Percentiles rank a stretch among this genome's conserved stretches.
phyloP scores from a whole-genome alignment of 2,888 invertebrate genomes.

The Eupithecia subumbrata region DNA sequence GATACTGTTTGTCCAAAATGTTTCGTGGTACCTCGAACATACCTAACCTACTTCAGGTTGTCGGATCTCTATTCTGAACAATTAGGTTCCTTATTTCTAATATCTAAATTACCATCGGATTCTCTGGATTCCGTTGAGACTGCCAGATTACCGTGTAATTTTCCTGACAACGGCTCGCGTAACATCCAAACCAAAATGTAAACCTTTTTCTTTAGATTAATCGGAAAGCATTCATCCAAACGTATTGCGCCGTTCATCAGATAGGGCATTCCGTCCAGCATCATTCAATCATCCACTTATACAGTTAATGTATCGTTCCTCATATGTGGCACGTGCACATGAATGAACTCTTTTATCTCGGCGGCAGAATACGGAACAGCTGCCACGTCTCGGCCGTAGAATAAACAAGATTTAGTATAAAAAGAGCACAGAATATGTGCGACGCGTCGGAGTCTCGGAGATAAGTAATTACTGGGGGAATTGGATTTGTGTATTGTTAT shows the following conservation, averaged over 20 bases:
- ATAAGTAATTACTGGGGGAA: slow-evolving; percentile 54
- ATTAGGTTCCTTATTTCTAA: background rate
- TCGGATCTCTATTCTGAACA: background rate
- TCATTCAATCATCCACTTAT: slow-evolving; percentile 20
- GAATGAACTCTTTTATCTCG: slow-evolving; percentile 34
- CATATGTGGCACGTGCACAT: slow-evolving; percentile 34
- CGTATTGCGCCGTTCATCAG: background rate
- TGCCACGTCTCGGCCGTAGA: slow-evolving; percentile 15
- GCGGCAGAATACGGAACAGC: slow-evolving; percentile 21
- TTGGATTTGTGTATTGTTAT: slow-evolving; percentile 60
- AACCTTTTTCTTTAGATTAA: background rate
- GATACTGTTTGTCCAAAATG: slow-evolving; percentile 12
- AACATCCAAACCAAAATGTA: background rate
- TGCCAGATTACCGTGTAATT: background rate
- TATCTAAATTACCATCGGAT: background rate
- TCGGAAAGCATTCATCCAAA: background rate
- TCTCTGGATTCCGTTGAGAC: background rate
- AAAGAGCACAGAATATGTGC: slow-evolving; percentile 2
- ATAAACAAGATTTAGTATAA: slow-evolving; percentile 16
- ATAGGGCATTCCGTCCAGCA: background rate
- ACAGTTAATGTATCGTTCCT: slow-evolving; percentile 11
- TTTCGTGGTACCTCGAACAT: background rate
- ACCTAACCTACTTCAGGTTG: background rate
- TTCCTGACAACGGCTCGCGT: background rate
- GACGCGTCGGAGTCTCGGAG: slow-evolving; percentile 44